These are phyloP conservation scores for Pseudococcus jackbeardsleyi DNA, from an alignment of 2,888 invertebrate genomes.

Conservation along the genomic window DNA sequence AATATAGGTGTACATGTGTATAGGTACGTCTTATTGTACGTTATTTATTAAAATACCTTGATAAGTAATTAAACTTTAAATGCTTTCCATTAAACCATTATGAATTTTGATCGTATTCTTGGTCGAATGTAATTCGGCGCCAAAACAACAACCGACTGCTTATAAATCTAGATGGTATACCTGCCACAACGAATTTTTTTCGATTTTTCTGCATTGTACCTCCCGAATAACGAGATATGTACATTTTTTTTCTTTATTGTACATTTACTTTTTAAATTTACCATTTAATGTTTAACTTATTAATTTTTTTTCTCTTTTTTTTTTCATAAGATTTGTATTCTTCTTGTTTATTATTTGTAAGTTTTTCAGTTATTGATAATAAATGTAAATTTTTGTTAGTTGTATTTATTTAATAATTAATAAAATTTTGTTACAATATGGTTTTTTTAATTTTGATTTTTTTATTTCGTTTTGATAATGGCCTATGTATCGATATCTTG, in stretches of 20 bases:
- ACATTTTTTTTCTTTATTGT: neutral
- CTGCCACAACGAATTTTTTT: neutral
- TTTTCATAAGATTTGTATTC: conserved; percentile 60
- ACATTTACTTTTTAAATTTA: conserved; percentile 40
- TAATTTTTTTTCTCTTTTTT: conserved; percentile 39
- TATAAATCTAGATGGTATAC: neutral
- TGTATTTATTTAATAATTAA: conserved; percentile 62
- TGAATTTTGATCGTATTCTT: neutral
- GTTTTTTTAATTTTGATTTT: neutral
- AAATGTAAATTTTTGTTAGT: conserved; percentile 61
- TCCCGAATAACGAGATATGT: neutral
- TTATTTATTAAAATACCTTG: conserved; percentile 35
- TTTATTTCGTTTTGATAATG: neutral
- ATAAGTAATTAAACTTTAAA: conserved; percentile 24
- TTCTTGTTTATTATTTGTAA: conserved; percentile 62
- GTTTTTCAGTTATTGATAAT: conserved; percentile 60
- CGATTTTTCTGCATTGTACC: conserved; percentile 21
- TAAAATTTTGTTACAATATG: conserved; percentile 61
- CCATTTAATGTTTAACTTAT: conserved; percentile 61
- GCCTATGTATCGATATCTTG: no score
- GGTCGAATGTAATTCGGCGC: neutral
- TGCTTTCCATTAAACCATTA: neutral
- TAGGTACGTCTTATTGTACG: neutral
- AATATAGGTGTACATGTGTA: conserved; percentile 27
- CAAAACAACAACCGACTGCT: neutral